Evolutionary conservation across 1,140 invertebrate genomes (phyloP).

Genomic region (Bombus terrestris): DNA sequence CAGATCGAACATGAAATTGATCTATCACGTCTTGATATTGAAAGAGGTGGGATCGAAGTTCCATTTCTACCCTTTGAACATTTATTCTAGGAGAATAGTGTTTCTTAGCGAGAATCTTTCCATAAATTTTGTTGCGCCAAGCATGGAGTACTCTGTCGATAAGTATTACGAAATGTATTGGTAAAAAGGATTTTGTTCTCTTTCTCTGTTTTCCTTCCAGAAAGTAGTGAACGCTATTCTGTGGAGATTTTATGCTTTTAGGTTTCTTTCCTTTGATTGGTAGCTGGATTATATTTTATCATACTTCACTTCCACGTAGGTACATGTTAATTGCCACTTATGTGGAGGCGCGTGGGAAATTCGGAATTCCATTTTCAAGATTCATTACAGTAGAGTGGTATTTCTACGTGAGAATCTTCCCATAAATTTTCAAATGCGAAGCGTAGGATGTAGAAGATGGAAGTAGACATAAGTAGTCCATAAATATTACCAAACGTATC

Average conservation of each 20-base stretch:
- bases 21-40: background rate
- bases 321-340: too few species aligned
- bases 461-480: background rate
- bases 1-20: background rate
- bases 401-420: background rate
- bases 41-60: background rate
- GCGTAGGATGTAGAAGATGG: background rate
- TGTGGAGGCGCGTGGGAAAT: too few species aligned
- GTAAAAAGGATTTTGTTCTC: too few species aligned
- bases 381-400: background rate
- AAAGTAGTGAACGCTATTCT: too few species aligned
- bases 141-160: background rate
- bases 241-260: too few species aligned
- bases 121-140: background rate
- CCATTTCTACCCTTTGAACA: background rate
- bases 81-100: background rate
- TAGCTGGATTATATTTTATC: too few species aligned
- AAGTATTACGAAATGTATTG: background rate
- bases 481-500: background rate
- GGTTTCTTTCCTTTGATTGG: too few species aligned
- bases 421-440: constrained; percentile 1
- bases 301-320: too few species aligned
- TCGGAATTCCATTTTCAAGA: too few species aligned
- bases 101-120: background rate
- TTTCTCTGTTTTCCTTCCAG: too few species aligned